Evolutionary conservation across 2,113 vertebrate species (phyloP).

Genomic region (Ochotona curzoniae): DNA sequence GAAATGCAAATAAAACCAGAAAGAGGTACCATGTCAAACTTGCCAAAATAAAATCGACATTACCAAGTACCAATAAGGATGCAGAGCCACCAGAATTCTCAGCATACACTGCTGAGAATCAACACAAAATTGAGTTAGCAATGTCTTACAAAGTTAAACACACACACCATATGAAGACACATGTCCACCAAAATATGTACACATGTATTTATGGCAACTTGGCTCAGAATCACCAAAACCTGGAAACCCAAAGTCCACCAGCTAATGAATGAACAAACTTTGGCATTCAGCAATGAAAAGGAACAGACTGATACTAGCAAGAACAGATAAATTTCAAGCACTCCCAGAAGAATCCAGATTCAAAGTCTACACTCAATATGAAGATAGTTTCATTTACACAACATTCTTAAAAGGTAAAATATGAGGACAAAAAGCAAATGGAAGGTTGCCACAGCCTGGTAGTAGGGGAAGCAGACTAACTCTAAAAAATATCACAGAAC

Average conservation of each 20-base stretch:
- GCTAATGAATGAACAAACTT: slow-evolving; percentile 11
- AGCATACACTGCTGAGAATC: background rate
- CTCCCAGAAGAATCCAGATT: slow-evolving; percentile 8
- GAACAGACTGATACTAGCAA: background rate
- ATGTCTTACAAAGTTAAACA: slow-evolving; percentile 45
- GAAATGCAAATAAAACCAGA: slow-evolving; percentile 48
- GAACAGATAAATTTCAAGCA: background rate
- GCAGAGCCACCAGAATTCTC: background rate
- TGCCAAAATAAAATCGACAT: background rate
- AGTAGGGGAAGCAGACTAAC: background rate
- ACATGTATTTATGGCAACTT: slow-evolving; percentile 32
- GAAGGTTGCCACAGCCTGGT: background rate
- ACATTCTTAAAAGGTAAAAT: slow-evolving; percentile 5
- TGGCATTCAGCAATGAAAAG: slow-evolving; percentile 1
- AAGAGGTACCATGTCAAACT: slow-evolving; percentile 25
- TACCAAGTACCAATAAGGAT: slow-evolving; percentile 32
- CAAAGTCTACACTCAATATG: background rate
- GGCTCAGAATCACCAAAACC: slow-evolving; percentile 35
- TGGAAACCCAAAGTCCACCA: slow-evolving; percentile 32
- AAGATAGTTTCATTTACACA: background rate
- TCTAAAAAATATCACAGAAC: background rate
- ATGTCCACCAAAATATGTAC: background rate
- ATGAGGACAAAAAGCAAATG: background rate
- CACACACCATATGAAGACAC: background rate
- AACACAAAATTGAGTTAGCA: slow-evolving; percentile 30